phyloP scores from a whole-genome alignment of 2,888 invertebrate species.

The Meta bourneti region DNA sequence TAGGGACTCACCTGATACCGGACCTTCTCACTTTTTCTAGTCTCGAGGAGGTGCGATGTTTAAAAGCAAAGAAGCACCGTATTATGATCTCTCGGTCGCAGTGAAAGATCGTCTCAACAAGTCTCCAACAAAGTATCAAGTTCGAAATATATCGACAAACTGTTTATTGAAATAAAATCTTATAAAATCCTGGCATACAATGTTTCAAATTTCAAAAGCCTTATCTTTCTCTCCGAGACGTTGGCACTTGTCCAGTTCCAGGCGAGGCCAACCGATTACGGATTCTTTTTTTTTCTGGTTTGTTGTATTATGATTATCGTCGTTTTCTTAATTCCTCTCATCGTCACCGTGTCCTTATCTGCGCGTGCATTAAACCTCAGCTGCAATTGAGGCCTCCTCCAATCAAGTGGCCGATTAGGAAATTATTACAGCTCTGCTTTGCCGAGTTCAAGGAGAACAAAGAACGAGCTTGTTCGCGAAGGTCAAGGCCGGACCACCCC shows the following conservation, averaged over 20 bases:
- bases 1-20: too few species aligned
- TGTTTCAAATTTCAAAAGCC: conserved; percentile 20
- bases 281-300: not conserved
- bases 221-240: not conserved
- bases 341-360: conserved; percentile 9
- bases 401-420: conserved; percentile 42
- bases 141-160: too few species aligned
- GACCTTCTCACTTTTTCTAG: too few species aligned
- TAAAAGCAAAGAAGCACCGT: too few species aligned
- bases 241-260: not conserved
- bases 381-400: conserved; percentile 34
- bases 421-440: conserved; percentile 17
- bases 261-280: not conserved
- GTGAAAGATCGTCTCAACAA: too few species aligned
- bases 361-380: conserved; percentile 57
- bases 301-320: not conserved
- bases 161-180: too few species aligned
- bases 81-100: too few species aligned
- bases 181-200: not conserved
- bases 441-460: conserved; percentile 40
- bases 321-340: not conserved
- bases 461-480: not conserved
- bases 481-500: too few species aligned
- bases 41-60: too few species aligned
- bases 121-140: too few species aligned